phyloP scores from a whole-genome alignment of 2,113 vertebrate genomes.

The Tricholaema leucomelas region DNA sequence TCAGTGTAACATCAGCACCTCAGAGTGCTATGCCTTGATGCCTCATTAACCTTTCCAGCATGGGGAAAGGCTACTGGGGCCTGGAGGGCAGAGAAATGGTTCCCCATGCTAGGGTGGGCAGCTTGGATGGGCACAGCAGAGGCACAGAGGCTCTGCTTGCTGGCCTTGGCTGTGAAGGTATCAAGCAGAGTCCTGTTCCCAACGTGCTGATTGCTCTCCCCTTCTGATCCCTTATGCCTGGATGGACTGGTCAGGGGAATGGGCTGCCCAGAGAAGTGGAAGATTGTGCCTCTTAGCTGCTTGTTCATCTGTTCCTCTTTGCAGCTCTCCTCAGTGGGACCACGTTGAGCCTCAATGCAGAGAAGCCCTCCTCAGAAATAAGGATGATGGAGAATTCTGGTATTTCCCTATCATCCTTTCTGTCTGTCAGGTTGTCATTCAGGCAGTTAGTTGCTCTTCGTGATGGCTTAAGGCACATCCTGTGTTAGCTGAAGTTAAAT shows the following conservation, averaged over 20 bases:
- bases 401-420: constrained; percentile 37
- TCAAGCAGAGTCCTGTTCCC: neutral
- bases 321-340: constrained; percentile 74
- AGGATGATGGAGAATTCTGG: constrained; percentile 80
- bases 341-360: neutral
- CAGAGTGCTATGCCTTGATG: neutral
- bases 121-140: neutral
- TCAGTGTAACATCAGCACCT: neutral
- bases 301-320: neutral
- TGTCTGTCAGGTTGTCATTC: neutral
- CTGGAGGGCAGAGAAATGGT: neutral
- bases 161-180: neutral
- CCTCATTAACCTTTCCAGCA: neutral
- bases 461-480: neutral
- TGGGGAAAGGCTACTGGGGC: neutral
- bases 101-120: neutral
- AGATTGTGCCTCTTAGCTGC: neutral
- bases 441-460: neutral
- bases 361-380: constrained; percentile 45
- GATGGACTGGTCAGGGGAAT: neutral
- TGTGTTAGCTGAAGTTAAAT: neutral
- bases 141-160: neutral
- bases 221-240: neutral
- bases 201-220: neutral
- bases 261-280: neutral